Evolutionary conservation across 2,113 vertebrate species (phyloP).

Genomic region (Percina caprodes): DNA sequence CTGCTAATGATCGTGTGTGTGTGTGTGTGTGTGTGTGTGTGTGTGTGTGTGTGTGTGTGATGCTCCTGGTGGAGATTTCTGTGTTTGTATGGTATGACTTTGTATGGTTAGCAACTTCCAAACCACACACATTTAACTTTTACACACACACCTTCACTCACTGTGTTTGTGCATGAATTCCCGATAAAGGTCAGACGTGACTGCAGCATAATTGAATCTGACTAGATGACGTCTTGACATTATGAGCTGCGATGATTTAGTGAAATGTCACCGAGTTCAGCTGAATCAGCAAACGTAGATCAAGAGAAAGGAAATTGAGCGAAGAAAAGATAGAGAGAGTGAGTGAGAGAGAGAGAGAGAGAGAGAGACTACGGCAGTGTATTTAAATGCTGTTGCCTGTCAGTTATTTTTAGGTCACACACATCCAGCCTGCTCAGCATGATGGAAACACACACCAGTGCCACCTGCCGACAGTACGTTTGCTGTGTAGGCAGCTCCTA

Average conservation of each 20-base stretch:
- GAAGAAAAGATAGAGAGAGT: not conserved
- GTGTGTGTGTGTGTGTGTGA: not conserved
- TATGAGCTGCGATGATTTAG: not conserved
- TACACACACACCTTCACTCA: not conserved
- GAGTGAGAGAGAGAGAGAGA: not conserved
- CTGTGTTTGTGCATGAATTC: not conserved
- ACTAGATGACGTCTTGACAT: not conserved
- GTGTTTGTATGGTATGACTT: not conserved
- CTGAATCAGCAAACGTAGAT: not conserved
- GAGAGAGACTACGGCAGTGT: not conserved
- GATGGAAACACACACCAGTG: constrained; percentile 51
- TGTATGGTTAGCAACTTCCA: not conserved
- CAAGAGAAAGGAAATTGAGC: not conserved
- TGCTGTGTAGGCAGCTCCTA: constrained; percentile 52
- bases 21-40: not conserved
- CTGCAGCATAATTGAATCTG: not conserved
- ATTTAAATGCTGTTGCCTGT: constrained; percentile 47
- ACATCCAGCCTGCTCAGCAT: constrained; percentile 57
- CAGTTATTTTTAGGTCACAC: constrained; percentile 70
- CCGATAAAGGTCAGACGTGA: constrained; percentile 1
- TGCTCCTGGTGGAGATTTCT: not conserved
- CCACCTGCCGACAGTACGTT: constrained; percentile 64
- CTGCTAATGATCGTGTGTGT: constrained; percentile 52
- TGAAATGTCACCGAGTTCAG: constrained; percentile 17
- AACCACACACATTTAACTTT: not conserved